Evolutionary conservation across 1,140 invertebrate species (phyloP).

Genomic region (Philopotamus ludificatus): DNA sequence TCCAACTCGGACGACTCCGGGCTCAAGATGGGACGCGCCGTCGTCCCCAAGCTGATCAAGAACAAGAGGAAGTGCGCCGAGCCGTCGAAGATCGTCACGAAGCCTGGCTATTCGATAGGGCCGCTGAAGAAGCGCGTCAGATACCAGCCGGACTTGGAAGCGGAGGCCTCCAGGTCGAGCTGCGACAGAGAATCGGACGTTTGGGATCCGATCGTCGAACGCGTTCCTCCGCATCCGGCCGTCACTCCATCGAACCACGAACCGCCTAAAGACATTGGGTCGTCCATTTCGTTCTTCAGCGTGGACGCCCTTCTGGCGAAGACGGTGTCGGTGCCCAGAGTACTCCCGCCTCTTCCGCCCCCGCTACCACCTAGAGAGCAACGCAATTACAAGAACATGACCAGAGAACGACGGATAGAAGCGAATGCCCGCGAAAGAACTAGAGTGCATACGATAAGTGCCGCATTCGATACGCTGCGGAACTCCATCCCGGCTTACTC

Average conservation of each 20-base stretch:
- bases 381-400: constrained; percentile 95
- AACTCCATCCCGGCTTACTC: constrained; percentile 85
- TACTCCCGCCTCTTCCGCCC: constrained; percentile 28
- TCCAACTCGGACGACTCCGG: constrained; percentile 73
- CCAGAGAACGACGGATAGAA: constrained; percentile 84
- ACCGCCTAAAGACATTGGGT: constrained; percentile 48
- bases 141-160: constrained; percentile 50
- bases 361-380: constrained; percentile 60
- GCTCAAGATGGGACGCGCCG: constrained; percentile 64
- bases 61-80: constrained; percentile 73
- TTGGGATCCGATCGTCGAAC: constrained; percentile 49
- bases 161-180: constrained; percentile 46
- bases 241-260: constrained; percentile 47
- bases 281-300: constrained; percentile 45
- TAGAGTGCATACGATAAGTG: constrained; percentile 91
- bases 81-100: constrained; percentile 58
- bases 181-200: constrained; percentile 53
- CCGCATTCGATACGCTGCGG: constrained; percentile 87
- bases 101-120: constrained; percentile 44
- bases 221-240: constrained; percentile 41
- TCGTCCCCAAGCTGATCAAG: constrained; percentile 60
- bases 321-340: constrained; percentile 44
- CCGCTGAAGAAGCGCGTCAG: constrained; percentile 69
- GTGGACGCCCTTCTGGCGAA: constrained; percentile 47
- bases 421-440: constrained; percentile 91